phyloP scores from a whole-genome alignment of 2,113 vertebrate genomes.

The Barnardius zonarius region DNA sequence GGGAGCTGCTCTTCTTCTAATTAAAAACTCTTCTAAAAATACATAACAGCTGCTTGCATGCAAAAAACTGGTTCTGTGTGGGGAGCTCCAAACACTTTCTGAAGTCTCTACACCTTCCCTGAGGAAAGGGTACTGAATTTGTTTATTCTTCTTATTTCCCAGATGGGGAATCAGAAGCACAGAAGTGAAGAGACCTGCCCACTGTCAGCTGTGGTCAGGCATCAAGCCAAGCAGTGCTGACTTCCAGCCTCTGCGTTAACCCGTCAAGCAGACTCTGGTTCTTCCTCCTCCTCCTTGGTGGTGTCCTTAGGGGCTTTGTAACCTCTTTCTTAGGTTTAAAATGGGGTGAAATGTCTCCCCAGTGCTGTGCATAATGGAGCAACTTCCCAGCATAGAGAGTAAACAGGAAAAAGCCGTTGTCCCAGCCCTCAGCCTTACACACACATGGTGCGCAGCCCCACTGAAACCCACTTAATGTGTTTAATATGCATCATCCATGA shows the following conservation, averaged over 20 bases:
- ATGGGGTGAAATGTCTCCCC: not conserved
- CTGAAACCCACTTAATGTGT: constrained; percentile 46
- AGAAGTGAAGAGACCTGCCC: not conserved
- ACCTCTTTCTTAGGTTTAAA: not conserved
- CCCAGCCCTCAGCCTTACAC: constrained; percentile 4
- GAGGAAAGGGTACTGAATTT: not conserved
- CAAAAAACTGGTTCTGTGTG: not conserved
- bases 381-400: not conserved
- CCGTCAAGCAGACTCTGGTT: not conserved
- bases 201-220: constrained; percentile 43
- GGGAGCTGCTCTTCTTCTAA: not conserved
- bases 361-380: not conserved
- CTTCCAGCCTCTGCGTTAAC: constrained; percentile 35
- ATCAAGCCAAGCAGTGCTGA: not conserved
- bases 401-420: not conserved
- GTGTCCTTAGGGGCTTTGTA: not conserved
- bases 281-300: not conserved
- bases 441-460: constrained; percentile 24
- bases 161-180: constrained; percentile 26
- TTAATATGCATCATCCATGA: constrained; percentile 46
- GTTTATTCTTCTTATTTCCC: not conserved
- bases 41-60: not conserved
- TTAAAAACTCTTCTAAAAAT: not conserved
- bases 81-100: not conserved
- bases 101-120: not conserved